Evolutionary conservation across 2,113 vertebrate genomes (phyloP).

Genomic region (Naja naja): DNA sequence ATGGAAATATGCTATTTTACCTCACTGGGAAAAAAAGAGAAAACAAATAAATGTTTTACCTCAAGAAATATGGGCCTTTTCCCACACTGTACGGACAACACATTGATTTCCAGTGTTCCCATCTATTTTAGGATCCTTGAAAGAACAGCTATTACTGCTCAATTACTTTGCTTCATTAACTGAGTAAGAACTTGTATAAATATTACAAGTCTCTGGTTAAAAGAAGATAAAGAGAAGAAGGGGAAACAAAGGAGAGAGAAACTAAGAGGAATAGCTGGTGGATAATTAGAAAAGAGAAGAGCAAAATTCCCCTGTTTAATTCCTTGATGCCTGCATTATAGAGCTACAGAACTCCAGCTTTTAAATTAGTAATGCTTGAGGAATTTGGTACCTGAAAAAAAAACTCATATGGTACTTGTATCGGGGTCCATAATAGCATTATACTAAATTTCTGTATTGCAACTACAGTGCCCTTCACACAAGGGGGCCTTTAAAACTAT

Average conservation of each 20-base stretch:
- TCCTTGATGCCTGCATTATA: neutral
- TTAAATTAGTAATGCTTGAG: neutral
- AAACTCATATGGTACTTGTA: neutral
- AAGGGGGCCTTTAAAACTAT: neutral
- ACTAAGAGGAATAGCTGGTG: neutral
- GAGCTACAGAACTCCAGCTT: neutral
- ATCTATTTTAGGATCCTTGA: constrained; percentile 36
- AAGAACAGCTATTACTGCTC: constrained; percentile 36
- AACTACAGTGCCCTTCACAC: neutral
- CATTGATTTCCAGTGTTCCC: constrained; percentile 39
- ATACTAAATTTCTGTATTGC: neutral
- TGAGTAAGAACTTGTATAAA: constrained; percentile 20
- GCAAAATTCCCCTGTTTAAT: neutral
- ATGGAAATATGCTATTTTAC: constrained; percentile 41
- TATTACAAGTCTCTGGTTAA: neutral
- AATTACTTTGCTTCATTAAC: constrained; percentile 38
- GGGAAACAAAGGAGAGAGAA: neutral
- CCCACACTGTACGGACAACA: constrained; percentile 25
- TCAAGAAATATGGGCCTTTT: constrained; percentile 24
- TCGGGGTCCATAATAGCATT: neutral
- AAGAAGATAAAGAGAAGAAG: neutral
- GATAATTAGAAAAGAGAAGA: neutral
- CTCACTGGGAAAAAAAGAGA: neutral
- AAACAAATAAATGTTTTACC: constrained; percentile 30
- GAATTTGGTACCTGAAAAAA: neutral